Base-by-base conservation (phyloP, 2,113 vertebrate genomes). In the Lepisosteus osseus region DNA sequence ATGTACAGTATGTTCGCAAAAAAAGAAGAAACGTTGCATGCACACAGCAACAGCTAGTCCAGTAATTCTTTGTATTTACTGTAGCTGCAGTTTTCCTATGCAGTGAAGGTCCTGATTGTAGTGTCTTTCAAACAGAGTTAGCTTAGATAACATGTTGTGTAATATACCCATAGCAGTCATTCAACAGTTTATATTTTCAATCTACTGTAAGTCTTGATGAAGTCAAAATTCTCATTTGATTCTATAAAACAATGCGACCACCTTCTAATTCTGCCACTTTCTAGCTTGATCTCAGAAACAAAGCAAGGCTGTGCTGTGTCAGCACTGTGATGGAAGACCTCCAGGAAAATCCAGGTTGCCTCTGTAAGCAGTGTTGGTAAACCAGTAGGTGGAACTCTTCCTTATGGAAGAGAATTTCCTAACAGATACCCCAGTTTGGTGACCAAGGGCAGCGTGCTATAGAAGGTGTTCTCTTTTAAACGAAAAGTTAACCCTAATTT, bases 21-120 rank as follows among this genome's bases (percentile, higher is more conserved):
- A 29, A 29, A 29, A 29, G 29, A 29, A 29, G 29, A 29, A 29
- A 29, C 29, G 29, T 29, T 29, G 1, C 29, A 29, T 61, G 43
- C 45, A 69, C 55, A 67, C 47, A 65, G 69, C 72, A 64, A 70
- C 57, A 51, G 72, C 65, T 42, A 12, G 45, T 44, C 57, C 68
- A 44, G 62, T 12, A 63, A 72, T 17, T 42, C 54, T 17, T 67
- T 65, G 65, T 77, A 11, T 29, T 40, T 29, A 57, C 55, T 40
- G 54, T 66, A 29, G 29, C 29, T 29, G 15, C 47, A 62, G 29
- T 61, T 56, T 67, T 40, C 64, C 65, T 61, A 59, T 73, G 54
- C 71, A 69, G 67, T 72, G 62, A 70, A 66, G 54, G 54, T 63
- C 17, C 59, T 3, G 55, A 41, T 29, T 62, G 62, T 61, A 62